Base-by-base conservation (phyloP, 23 tunicate genomes). In the Ciona savignyi region DNA sequence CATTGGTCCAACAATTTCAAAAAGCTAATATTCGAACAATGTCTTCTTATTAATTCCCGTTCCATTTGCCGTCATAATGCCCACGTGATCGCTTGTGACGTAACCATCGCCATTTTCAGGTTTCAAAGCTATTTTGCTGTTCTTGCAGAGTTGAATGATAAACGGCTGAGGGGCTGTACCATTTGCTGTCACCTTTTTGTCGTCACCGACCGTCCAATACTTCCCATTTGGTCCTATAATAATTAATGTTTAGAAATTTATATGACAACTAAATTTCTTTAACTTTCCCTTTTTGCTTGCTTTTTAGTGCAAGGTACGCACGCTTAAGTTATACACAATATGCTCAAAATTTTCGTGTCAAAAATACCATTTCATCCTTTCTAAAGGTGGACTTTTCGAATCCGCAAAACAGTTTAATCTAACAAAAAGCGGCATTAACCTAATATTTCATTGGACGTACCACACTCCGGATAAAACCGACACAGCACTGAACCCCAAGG, bases 141-240 rank as follows among this genome's bases (percentile, higher is more conserved):
- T 76, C 51, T 85, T 80, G 30, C 66, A 61, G 32, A 91, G 79
- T 68, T 85, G 70, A 27, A 91, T 75, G 32, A 85, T 24, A 75
- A 91, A 91, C 31, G 77, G 80, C 61, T 77, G 51, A 4, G 81
- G 84, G 1, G 32, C 62, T 15, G 30, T 29, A 62, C 87, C 35
- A 65, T 71, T 81, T 0, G 89, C 89, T 25, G 85, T 75, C 51
- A 91, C 42, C 28, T 74, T 74, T 62, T 81, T 75, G 27, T 85
- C 90, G 48, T 56, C 81, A 60, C 72, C 61, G 19, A 91, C 76
- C 21, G 83, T 0, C 86, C 87, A 84, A 77, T 84, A 91, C 49
- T 84, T 91, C 2, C 97, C 97, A 74, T 70, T 91, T 4, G 86
- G 90, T 35, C 81, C 97, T 90, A 82, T 2, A 77, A 75, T 33